These are phyloP conservation scores for Scalopus aquaticus DNA, from an alignment of 2,113 vertebrate species.

Conservation along the genomic window DNA sequence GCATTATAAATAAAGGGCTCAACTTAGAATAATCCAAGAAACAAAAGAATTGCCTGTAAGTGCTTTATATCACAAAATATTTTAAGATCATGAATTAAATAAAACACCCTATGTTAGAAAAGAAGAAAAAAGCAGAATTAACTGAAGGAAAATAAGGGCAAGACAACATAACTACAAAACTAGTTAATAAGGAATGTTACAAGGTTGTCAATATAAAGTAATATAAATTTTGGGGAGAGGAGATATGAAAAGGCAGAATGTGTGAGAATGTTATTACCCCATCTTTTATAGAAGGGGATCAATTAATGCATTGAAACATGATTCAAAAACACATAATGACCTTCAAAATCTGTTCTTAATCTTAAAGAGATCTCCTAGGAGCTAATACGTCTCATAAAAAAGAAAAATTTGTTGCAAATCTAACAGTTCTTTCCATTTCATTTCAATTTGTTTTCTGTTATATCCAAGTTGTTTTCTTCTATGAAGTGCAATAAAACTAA, in stretches of 20 bases:
- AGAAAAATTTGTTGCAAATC: not conserved
- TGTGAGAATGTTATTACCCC: not conserved
- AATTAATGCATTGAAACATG: not conserved
- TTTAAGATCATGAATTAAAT: constrained; percentile 32
- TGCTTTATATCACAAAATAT: not conserved
- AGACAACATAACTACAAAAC: constrained; percentile 10
- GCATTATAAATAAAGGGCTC: not conserved
- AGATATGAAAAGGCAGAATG: not conserved
- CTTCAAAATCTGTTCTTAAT: not conserved
- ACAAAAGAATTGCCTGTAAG: not conserved
- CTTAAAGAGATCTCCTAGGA: not conserved
- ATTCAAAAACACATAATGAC: not conserved
- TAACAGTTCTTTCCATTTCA: not conserved
- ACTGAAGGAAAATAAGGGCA: not conserved
- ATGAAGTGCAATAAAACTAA: constrained; percentile 12
- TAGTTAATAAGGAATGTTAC: not conserved
- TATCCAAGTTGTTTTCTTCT: not conserved
- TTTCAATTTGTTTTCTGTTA: not conserved
- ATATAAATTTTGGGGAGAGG: not conserved
- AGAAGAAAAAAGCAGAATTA: not conserved
- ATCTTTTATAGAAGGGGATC: not conserved
- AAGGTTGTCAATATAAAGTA: not conserved
- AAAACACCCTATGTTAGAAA: not conserved
- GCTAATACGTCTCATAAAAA: not conserved
- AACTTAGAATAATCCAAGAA: not conserved